These are phyloP conservation scores for Hyppa rectilinea DNA, from an alignment of 2,888 invertebrate genomes.

Conservation along the genomic window DNA sequence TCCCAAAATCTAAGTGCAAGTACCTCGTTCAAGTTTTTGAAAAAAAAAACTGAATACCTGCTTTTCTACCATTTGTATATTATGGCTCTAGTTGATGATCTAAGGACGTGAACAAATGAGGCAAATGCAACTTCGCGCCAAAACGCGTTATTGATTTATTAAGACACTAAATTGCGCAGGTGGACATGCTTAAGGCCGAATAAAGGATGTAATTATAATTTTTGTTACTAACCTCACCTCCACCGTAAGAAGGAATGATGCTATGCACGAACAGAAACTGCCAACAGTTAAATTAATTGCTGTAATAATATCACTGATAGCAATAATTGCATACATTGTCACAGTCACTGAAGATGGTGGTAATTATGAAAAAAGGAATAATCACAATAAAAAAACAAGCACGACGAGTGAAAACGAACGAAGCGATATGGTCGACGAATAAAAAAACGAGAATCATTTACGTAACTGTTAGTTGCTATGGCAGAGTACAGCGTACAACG, in stretches of 20 bases:
- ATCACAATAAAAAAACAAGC: slow-evolving; percentile 58
- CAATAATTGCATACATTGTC: slow-evolving; percentile 67
- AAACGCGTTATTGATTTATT: slow-evolving; percentile 56
- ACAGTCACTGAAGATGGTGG: slow-evolving; percentile 69
- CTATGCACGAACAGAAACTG: slow-evolving; percentile 51
- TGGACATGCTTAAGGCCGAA: slow-evolving; percentile 46
- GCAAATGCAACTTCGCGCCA: slow-evolving; percentile 42
- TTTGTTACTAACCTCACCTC: slow-evolving; percentile 54
- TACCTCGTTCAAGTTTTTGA: background rate
- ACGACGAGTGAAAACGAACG: slow-evolving; percentile 66
- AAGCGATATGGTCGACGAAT: slow-evolving; percentile 66
- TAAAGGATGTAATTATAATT: slow-evolving; percentile 51
- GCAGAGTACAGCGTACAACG: slow-evolving; percentile 58
- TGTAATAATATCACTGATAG: slow-evolving; percentile 61
- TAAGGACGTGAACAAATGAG: slow-evolving; percentile 29
- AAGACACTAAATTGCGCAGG: slow-evolving; percentile 50
- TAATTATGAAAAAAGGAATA: slow-evolving; percentile 53
- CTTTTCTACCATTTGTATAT: background rate
- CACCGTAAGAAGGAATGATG: slow-evolving; percentile 29
- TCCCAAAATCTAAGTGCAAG: slow-evolving; percentile 2
- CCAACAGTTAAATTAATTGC: slow-evolving; percentile 58
- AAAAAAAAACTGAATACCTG: background rate
- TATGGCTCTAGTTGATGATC: slow-evolving; percentile 18
- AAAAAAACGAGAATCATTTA: slow-evolving; percentile 68
- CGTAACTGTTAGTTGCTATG: slow-evolving; percentile 75